Conservation (phyloP, 23 tunicate species). For the Corella eumyota region DNA sequence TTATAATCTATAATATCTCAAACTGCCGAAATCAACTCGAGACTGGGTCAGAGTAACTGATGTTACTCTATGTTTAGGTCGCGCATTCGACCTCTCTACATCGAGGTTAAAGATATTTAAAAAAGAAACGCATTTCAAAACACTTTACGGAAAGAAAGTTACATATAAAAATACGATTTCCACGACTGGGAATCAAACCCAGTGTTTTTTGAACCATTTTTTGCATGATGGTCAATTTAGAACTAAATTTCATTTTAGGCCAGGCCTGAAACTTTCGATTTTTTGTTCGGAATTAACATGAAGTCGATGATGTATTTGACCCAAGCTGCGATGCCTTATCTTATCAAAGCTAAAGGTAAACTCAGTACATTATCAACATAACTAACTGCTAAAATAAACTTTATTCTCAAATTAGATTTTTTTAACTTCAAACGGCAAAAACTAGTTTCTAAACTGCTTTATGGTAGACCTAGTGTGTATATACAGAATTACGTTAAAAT, state of each 20-base stretch:
- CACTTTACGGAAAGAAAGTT: no score
- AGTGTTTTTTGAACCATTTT: background rate
- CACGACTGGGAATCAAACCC: background rate
- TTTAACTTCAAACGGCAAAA: background rate
- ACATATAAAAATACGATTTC: background rate
- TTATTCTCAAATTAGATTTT: background rate
- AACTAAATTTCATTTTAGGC: background rate
- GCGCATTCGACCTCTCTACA: no score
- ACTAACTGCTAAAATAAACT: background rate
- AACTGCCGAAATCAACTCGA: no score
- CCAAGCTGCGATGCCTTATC: constrained; percentile 6
- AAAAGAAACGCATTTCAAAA: no score
- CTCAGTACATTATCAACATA: background rate
- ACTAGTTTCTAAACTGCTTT: background rate
- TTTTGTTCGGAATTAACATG: background rate
- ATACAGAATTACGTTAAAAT: no score
- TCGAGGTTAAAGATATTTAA: no score
- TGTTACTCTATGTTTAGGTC: no score
- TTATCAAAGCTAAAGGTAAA: background rate
- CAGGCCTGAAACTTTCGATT: background rate
- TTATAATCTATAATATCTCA: no score
- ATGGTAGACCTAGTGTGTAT: no score
- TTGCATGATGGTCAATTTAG: background rate
- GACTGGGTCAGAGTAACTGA: no score
- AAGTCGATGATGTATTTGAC: background rate